Base-by-base conservation (phyloP, 2,797 vertebrate species). In the Petrocephalus schoutedeni region DNA sequence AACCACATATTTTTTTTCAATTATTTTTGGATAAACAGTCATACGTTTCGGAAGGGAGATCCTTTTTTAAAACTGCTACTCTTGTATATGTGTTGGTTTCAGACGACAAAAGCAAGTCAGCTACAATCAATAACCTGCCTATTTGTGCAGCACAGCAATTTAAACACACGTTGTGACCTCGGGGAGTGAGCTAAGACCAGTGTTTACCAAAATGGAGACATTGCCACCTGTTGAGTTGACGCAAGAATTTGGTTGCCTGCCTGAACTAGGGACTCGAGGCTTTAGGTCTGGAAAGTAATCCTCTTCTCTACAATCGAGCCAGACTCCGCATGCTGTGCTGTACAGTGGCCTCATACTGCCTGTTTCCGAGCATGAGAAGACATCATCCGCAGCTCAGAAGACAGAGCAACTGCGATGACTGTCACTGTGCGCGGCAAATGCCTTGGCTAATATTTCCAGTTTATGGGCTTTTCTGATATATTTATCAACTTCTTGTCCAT, bases 211-310 rank as follows among this genome's bases (percentile, higher is more conserved):
- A 77, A 77, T 41, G 32, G 36, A 77, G 41, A 77, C 71, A 49
- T 36, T 32, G 6, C 36, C 36, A 45, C 36, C 71, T 49, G 71
- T 49, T 41, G 41, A 77, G 71, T 77, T 45, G 45, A 77, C 36
- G 71, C 16, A 77, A 77, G 71, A 77, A 49, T 77, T 77, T 77
- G 71, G 71, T 77, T 77, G 16, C 71, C 19, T 77, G 71, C 71
- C 71, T 77, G 71, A 77, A 77, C 41, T 49, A 77, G 71, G 36
- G 64, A 71, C 64, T 71, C 1, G 12, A 23, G 28, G 64, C 64
- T 14, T 67, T 67, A 32, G 64, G 23, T 67, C 64, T 67, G 64
- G 28, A 67, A 67, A 36, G 28, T 71, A 71, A 71, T 36, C 28
- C 64, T 36, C 64, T 71, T 71, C 64, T 71, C 12, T 12, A 32